Evolutionary conservation across 1,140 invertebrate species (phyloP), one percentile per base, ranked within the genome.

Genomic region (Yoshiicerus persimilis): DNA sequence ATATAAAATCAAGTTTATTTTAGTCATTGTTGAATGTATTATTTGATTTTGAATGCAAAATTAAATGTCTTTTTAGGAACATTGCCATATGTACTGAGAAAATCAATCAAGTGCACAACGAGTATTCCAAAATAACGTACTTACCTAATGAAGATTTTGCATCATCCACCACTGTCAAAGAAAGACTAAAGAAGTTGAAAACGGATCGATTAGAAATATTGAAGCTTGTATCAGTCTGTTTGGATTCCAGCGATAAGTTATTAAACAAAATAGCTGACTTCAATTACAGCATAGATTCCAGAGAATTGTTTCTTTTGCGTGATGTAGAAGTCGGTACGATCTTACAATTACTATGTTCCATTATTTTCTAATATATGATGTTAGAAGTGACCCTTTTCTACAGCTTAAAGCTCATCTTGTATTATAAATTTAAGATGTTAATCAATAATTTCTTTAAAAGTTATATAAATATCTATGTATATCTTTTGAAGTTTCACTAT

Each of bases 321-420:
- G 88, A 88, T 27, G 84, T 86, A 20, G 88, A 88, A 32, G 56
- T 38, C 56, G 86, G 92, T 0, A 38, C n/a, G 34, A 8, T 0
- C n/a, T 16, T n/a, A n/a, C 16, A 5, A 20, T 5, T 20, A 39
- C 13, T 39, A 39, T 39, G 6, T 39, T 13, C 38, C 13, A n/a
- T n/a, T n/a, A n/a, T n/a, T n/a, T n/a, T n/a, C n/a, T n/a, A n/a
- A n/a, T n/a, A n/a, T n/a, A n/a, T n/a, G n/a, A n/a, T n/a, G n/a
- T n/a, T n/a, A n/a, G n/a, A n/a, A n/a, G n/a, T n/a, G n/a, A n/a
- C n/a, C n/a, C n/a, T n/a, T n/a, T n/a, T n/a, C n/a, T n/a, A n/a
- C n/a, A n/a, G n/a, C n/a, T n/a, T n/a, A n/a, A n/a, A n/a, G n/a
- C n/a, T n/a, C n/a, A n/a, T n/a, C n/a, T n/a, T n/a, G n/a, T n/a